These are phyloP conservation scores for Heliconius sara DNA, from an alignment of 2,888 invertebrate genomes.

Conservation along the genomic window DNA sequence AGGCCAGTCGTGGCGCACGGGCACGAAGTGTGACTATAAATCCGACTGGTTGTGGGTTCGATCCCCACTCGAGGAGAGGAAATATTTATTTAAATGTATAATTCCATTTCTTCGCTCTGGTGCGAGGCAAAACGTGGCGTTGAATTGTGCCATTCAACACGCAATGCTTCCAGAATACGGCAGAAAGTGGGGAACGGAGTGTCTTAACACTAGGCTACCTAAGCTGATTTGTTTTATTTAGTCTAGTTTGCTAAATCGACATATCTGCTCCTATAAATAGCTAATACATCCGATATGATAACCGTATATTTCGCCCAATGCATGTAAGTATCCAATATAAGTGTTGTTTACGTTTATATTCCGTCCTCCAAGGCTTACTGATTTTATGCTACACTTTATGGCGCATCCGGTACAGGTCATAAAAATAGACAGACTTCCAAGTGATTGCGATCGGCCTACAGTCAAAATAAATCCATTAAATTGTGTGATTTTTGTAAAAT, in stretches of 20 bases:
- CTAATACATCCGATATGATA: slow-evolving; percentile 11
- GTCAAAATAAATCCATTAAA: slow-evolving; percentile 76
- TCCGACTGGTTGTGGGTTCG: no score
- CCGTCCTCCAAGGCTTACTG: slow-evolving; percentile 73
- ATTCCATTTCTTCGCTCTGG: no score
- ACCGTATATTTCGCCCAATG: slow-evolving; percentile 43
- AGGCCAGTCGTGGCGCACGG: no score
- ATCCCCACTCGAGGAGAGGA: no score
- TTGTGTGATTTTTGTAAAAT: slow-evolving; percentile 62
- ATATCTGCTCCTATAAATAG: neutral
- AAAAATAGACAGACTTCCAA: slow-evolving; percentile 78
- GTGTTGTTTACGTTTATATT: slow-evolving; percentile 81
- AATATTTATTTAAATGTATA: no score
- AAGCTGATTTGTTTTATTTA: no score
- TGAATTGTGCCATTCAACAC: no score
- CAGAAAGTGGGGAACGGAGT: no score
- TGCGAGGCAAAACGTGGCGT: no score
- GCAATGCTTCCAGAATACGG: no score
- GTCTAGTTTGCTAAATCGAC: neutral
- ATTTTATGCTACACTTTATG: slow-evolving; percentile 79
- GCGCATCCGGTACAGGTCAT: slow-evolving; percentile 77
- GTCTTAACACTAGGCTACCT: no score
- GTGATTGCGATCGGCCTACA: slow-evolving; percentile 76
- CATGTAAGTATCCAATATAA: slow-evolving; percentile 74
- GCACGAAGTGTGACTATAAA: no score